Conservation (phyloP, 2,888 invertebrate species). For the Coenonympha glycerion region DNA sequence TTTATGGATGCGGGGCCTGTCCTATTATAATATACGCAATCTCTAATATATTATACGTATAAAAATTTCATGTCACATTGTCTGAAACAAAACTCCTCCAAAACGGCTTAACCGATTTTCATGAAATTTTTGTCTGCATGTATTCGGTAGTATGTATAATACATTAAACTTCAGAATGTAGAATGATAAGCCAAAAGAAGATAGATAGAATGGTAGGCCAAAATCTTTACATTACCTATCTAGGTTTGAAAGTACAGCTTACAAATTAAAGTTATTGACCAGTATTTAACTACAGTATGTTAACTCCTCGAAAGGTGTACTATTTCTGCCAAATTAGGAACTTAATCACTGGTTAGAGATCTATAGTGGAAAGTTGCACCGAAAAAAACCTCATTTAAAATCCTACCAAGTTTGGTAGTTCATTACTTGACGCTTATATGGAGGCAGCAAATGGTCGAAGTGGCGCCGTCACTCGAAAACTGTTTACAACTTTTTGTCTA, state of each 20-base stretch:
- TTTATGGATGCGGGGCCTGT: neutral
- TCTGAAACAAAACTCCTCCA: no score
- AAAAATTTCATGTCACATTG: no score
- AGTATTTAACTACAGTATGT: neutral
- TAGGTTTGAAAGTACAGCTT: no score
- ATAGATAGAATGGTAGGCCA: no score
- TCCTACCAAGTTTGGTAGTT: slow-evolving; percentile 24
- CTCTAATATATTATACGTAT: no score
- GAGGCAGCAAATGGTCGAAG: slow-evolving; percentile 19
- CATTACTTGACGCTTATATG: slow-evolving; percentile 24
- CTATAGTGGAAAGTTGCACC: slow-evolving; percentile 15
- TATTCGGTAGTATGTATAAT: no score
- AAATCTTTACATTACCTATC: no score
- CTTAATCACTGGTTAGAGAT: neutral
- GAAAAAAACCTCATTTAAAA: slow-evolving; percentile 31
- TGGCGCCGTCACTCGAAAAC: slow-evolving; percentile 19
- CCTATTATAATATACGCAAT: no score
- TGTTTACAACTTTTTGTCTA: slow-evolving; percentile 18
- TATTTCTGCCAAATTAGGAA: neutral
- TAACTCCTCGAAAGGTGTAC: neutral
- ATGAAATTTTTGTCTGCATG: no score
- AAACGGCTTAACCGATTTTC: no score
- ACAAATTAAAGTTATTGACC: neutral
- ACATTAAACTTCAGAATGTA: no score
- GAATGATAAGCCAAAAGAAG: no score